Base-by-base conservation (phyloP, 2,888 invertebrate species). In the Nomada hirtipes region DNA sequence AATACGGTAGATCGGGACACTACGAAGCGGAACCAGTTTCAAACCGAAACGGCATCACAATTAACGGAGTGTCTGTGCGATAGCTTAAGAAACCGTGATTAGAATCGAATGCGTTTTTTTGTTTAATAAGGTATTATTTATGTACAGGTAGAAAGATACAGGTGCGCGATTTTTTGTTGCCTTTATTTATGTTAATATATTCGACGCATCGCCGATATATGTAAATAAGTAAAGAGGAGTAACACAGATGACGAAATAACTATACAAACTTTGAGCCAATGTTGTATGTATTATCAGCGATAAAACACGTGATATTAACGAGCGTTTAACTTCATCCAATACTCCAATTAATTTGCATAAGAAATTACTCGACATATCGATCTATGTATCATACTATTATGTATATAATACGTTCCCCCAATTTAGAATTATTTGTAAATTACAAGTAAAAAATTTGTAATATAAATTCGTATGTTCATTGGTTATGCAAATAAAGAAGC, bases 31-130 rank as follows among this genome's bases (percentile, higher is more conserved):
- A 97, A 88, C 97, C 97, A 13, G 93, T 95, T 0, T 94, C 95
- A 53, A 94, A 94, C 83, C 94, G 94, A 82, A 96, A 96, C 65
- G 96, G 96, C 29, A 97, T 98, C 90, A 98, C 98, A 61, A 98
- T 98, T 89, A 98, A 98, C 92, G 98, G 98, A 11, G 98, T 98
- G 64, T 96, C 98, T 55, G 97, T 98, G 68, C 96, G 97, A 95
- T 98, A 95, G 94, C 89, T 86, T 11, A 44, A 72, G 50, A 57
- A 65, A 23, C 11, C 42, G 55, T 15, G 1, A 52, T 57, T 65
- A 70, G 68, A 64, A 23, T 20, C 18, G 68, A 70, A 60, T 47
- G 65, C 42, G 59, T 74, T 67, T 63, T 20, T 26, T 57, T 61
- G 23, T 23, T 18, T 65, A 65, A 80, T 77, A 70, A 68, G 74